Base-by-base conservation (phyloP, 2,113 vertebrate species). In the Barbus barbus region DNA sequence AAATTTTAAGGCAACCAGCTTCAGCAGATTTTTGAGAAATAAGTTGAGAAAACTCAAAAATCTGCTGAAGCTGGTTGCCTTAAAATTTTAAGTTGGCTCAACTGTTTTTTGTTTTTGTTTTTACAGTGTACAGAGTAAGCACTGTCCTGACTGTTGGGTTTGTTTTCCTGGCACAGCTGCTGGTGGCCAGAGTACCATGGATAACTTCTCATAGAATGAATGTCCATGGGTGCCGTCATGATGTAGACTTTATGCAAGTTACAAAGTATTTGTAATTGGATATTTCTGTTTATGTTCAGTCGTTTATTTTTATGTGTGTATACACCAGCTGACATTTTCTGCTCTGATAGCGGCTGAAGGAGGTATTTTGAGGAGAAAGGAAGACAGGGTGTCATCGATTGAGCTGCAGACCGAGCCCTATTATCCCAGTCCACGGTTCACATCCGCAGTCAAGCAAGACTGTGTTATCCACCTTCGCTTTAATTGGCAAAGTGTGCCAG, bases 401-500 rank as follows among this genome's bases (percentile, higher is more conserved):
- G 81, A 83, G 51, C 44, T 56, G 9, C 46, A 73, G 76, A 79
- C 24, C n/a, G 65, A 85, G 84, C 75, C 46, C 80, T 67, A 85
- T 87, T 80, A 85, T 75, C 86, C 76, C 13, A 28, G 36, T 33
- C 31, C 75, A 38, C 46, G 69, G 58, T 83, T 78, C 76, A 81
- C 84, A 60, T 67, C 51, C 65, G 81, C 76, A 83, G 74, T 58
- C 84, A 60, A 83, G 67, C 77, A 38, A 65, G 78, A 87, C 80
- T 60, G 53, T 83, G 67, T 67, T 84, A 51, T 69, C 31, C 60
- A 33, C 36, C n/a, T 33, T 80, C 24, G 26, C 67, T 69, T 75
- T 85, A 88, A 88, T 85, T 83, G 86, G 86, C 71, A 60, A 76
- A 80, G 74, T 16, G 20, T 71, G 84, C 48, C 53, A 72, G 65